Evolutionary conservation across 2,113 vertebrate species (phyloP).

Genomic region (Dicerorhinus sumatrensis): DNA sequence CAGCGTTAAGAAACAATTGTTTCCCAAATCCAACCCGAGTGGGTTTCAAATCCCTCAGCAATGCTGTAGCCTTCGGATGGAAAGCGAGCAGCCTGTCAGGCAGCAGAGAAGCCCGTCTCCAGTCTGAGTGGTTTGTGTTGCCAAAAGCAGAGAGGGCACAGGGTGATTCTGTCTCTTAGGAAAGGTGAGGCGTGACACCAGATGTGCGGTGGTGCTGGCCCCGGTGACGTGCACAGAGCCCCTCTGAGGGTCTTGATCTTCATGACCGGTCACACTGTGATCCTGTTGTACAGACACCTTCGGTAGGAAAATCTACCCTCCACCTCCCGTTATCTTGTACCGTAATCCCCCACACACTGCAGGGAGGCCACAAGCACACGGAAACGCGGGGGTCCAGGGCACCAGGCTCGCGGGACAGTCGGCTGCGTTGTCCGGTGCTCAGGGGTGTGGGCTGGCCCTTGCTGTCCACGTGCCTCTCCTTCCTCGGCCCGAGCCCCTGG

Average conservation of each 20-base stretch:
- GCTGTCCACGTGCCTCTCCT: background rate
- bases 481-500: too few species aligned
- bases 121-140: background rate
- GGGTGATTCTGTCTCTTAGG: background rate
- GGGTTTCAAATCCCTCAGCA: background rate
- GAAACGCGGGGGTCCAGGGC: too few species aligned
- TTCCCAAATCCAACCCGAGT: background rate
- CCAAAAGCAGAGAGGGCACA: background rate
- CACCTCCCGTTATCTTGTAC: background rate
- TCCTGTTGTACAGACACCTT: background rate
- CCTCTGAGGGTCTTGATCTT: background rate
- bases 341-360: background rate
- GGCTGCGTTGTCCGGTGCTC: too few species aligned
- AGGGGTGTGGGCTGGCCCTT: too few species aligned
- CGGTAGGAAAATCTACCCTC: background rate
- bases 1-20: background rate
- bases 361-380: background rate
- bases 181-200: background rate
- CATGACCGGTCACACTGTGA: too few species aligned
- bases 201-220: fast-evolving
- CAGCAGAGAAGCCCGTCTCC: background rate
- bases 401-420: fast-evolving
- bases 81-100: background rate
- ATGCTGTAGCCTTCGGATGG: background rate
- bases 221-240: background rate